These are phyloP conservation scores for Phainopepla nitens DNA, from an alignment of 2,113 vertebrate species.

Conservation along the genomic window DNA sequence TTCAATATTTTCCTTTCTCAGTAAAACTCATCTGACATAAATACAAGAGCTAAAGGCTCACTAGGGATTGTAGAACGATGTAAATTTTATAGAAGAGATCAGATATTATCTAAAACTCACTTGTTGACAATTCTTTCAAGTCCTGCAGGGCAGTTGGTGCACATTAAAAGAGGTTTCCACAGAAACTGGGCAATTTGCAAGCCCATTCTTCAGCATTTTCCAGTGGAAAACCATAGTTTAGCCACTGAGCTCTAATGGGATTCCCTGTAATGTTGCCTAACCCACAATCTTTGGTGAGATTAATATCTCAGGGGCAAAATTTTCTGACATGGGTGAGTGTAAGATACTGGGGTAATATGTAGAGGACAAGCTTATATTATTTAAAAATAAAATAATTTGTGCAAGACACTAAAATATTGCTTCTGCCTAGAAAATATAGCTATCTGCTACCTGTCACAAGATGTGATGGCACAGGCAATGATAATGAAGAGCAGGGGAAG, in stretches of 20 bases:
- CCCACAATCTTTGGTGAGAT: neutral
- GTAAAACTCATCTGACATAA: neutral
- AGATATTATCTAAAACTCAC: neutral
- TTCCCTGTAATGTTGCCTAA: neutral
- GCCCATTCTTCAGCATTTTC: neutral
- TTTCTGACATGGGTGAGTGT: neutral
- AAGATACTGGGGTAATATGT: neutral
- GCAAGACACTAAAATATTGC: neutral
- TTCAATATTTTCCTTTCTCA: neutral
- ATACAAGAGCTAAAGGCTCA: neutral
- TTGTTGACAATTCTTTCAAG: neutral
- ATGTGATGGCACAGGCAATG: neutral
- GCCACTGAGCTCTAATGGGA: neutral
- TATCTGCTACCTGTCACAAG: neutral
- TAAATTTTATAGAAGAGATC: neutral
- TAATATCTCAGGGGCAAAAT: neutral
- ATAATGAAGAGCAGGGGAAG: neutral
- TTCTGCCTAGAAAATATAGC: neutral
- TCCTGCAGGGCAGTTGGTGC: neutral
- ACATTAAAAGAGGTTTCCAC: neutral
- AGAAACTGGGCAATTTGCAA: neutral
- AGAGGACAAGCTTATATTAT: neutral
- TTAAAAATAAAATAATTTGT: neutral
- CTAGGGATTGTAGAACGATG: neutral
- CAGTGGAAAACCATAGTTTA: neutral